Evolutionary conservation across 2,113 vertebrate genomes (phyloP), one percentile per base, ranked within the genome.

Genomic region (Boleophthalmus pectinirostris): DNA sequence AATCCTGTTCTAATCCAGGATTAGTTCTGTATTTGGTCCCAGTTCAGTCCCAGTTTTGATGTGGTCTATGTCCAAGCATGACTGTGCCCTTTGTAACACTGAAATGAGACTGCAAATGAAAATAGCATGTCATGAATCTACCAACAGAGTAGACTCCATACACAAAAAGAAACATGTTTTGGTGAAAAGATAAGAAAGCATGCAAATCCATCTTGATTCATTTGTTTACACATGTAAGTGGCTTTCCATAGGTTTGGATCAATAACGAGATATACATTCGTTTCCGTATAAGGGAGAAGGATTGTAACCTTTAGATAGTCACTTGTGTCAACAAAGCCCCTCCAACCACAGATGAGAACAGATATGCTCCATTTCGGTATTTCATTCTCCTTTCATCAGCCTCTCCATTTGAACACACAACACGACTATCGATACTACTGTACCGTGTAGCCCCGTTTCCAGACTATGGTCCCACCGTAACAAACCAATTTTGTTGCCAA

Each of bases 401-500:
- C 33, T 64, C n/a, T 38, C 61, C 16, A n/a, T 43, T 43, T 64
- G 20, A 64, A 64, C 56, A 58, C 56, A 58, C 16, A 64, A n/a
- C 61, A n/a, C 3, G 9, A 38, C 61, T 43, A 64, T 64, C 61
- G 21, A 64, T 64, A 38, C 12, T n/a, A 38, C 61, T 38, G 33
- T 38, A 64, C 33, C 20, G 33, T 33, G 13, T 21, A 43, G 61
- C 9, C 29, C 33, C 20, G 61, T 43, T 64, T 13, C 61, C 33
- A 64, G 38, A 38, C 61, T 43, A 20, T 21, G 20, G 61, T n/a
- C 58, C 58, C 25, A 43, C 7, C 0, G 58, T 61, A 33, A 64
- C 61, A 64, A 35, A 64, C 61, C 29, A 21, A 64, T 38, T 64
- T 38, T 38, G 33, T 64, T 64, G 33, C 33, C 61, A 64, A 64